Evolutionary conservation across 2,113 vertebrate species (phyloP).

Genomic region (Calidris pygmaea): DNA sequence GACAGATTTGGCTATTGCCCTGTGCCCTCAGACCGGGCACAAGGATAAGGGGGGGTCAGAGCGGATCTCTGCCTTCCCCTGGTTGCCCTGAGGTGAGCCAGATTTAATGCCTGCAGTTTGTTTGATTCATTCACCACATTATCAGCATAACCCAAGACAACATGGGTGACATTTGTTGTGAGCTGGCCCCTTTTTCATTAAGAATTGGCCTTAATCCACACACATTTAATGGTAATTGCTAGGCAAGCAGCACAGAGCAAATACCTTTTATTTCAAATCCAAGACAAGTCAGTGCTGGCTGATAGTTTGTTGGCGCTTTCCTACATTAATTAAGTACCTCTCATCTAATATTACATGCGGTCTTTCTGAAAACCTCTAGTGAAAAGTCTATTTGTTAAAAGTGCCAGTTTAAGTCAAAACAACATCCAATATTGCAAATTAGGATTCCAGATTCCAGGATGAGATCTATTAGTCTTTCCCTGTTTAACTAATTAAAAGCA

Average conservation of each 20-base stretch:
- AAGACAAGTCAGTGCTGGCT: constrained; percentile 61
- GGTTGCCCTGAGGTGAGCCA: neutral
- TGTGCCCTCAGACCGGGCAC: neutral
- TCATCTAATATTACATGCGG: constrained; percentile 45
- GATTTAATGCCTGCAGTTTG: neutral
- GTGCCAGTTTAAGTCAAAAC: constrained; percentile 51
- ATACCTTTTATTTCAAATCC: constrained; percentile 68
- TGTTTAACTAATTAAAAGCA: constrained; percentile 35
- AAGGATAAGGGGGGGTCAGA: neutral
- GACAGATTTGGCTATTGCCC: neutral
- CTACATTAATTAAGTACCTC: constrained; percentile 66
- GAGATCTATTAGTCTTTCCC: constrained; percentile 58
- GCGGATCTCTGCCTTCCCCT: neutral
- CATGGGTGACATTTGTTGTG: constrained; percentile 16
- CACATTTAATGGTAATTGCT: constrained; percentile 50
- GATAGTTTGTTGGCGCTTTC: constrained; percentile 53
- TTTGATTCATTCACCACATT: constrained; percentile 13
- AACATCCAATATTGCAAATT: constrained; percentile 50
- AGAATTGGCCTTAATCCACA: constrained; percentile 59
- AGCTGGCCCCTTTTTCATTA: constrained; percentile 56
- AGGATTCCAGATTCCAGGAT: constrained; percentile 20
- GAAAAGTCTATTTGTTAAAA: constrained; percentile 64
- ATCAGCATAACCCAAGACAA: constrained; percentile 27
- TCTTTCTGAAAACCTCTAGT: constrained; percentile 62
- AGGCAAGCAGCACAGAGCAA: constrained; percentile 49